Conservation (phyloP, 92 coral and sea anemone species). For the Heteractis magnifica region DNA sequence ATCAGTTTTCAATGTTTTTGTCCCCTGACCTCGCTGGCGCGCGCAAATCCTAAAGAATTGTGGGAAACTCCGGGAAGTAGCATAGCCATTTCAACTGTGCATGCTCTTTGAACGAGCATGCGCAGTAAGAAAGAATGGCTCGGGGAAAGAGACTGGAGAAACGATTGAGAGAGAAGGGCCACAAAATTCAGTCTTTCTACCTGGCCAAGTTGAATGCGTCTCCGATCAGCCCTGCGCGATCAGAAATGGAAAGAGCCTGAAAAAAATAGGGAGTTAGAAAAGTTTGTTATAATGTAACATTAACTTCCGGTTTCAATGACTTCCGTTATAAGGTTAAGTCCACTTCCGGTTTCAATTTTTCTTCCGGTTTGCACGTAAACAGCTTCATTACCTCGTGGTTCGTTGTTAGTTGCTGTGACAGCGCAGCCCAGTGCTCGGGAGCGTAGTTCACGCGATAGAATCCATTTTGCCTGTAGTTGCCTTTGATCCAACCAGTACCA, state of each 20-base stretch:
- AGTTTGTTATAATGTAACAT: neutral
- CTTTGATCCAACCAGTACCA: slow-evolving; percentile 82
- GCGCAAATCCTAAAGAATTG: too few relatives aligned
- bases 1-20: too few relatives aligned
- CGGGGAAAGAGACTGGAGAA: neutral
- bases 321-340: neutral
- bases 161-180: too few relatives aligned
- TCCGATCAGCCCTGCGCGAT: slow-evolving; percentile 76
- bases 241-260: slow-evolving; percentile 32
- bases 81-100: too few relatives aligned
- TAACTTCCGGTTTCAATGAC: neutral
- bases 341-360: neutral
- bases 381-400: slow-evolving; percentile 43
- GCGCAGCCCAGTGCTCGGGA: slow-evolving; percentile 52
- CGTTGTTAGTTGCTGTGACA: slow-evolving; percentile 45
- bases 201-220: slow-evolving; percentile 82
- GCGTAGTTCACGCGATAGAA: slow-evolving; percentile 78
- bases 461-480: slow-evolving; percentile 66
- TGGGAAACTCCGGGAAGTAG: too few relatives aligned
- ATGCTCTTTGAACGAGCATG: too few relatives aligned
- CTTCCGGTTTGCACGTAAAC: neutral
- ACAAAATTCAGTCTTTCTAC: slow-evolving; percentile 19
- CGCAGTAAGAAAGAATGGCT: too few relatives aligned
- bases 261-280: neutral
- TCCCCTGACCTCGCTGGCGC: too few relatives aligned